Base-by-base conservation (phyloP, 2,888 invertebrate species). In the Parelbella ahira region DNA sequence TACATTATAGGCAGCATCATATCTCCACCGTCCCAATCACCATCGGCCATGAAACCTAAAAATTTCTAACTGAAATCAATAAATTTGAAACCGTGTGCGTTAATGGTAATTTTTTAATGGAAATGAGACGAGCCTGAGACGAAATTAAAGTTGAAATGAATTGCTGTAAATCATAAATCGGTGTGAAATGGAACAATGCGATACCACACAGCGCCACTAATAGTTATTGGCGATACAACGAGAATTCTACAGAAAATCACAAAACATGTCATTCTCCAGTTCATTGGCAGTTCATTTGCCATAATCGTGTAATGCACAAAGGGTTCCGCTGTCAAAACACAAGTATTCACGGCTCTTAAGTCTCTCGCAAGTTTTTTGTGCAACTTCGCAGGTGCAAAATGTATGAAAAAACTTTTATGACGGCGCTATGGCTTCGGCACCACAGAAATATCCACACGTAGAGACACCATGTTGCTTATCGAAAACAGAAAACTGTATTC, bases 301-400 rank as follows among this genome's bases (percentile, higher is more conserved):
- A 44, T 45, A 51, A 52, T 50, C 45, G 41, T 41, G 44, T 45
- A 37, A 44, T 27, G 47, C 27, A 36, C 42, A 72, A 82, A 80
- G 73, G 68, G 62, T 45, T 51, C 77, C 81, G 78, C 78, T 83
- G 86, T 84, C 84, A 84, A 84, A 84, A 84, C 74, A 84, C 56
- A 29, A 36, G 42, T 42, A 42, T 42, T 36, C 34, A 36, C 19
- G 32, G 25, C 27, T 33, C 21, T 41, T 27, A 25, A 41, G 21
- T 13, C 41, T 13, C 33, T 36, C 18, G n/a, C 39, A 34, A 18
- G 13, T 28, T 36, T 42, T 42, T 42, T 36, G 29, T 36, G 11
- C 30, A 25, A 48, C 53, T 65, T 69, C 59, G 81, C 86, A 84
- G 84, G 81, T 84, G 84, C 73, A 66, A 64, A 70, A 68, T 56